Percentiles rank a stretch among this genome's conserved stretches.
phyloP scores from a whole-genome alignment of 2,113 vertebrate species.

The Arenaria interpres region DNA sequence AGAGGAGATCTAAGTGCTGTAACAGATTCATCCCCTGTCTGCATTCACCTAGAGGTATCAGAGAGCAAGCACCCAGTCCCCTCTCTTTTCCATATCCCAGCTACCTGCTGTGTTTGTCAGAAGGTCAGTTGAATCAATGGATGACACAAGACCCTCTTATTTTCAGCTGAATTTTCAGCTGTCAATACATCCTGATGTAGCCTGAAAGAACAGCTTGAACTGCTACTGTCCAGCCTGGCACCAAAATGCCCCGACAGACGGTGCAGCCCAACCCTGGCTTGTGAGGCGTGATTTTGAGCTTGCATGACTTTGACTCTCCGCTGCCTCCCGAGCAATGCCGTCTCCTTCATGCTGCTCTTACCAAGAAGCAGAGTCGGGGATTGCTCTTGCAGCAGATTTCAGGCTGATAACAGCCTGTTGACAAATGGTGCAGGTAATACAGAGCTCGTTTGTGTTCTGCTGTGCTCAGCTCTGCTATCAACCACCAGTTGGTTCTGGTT shows the following conservation, averaged over 20 bases:
- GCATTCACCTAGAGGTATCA: background rate
- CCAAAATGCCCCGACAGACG: background rate
- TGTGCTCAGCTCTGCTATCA: background rate
- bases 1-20: background rate
- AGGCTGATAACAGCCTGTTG: background rate
- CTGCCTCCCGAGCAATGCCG: background rate
- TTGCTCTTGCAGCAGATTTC: background rate
- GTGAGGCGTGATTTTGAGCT: rapidly evolving
- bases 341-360: background rate
- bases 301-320: background rate
- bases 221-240: background rate
- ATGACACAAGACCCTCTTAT: background rate
- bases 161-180: background rate
- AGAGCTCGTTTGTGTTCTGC: background rate
- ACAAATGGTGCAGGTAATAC: background rate
- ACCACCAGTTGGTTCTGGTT: background rate
- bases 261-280: rapidly evolving
- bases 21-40: background rate
- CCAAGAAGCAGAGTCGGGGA: background rate
- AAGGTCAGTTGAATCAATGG: background rate
- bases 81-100: background rate
- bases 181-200: background rate
- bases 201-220: background rate
- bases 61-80: background rate
- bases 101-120: background rate